Percentiles rank a stretch among this genome's conserved stretches.
These are phyloP conservation scores for Aelia acuminata DNA, from an alignment of 2,888 invertebrate species.

Conservation along the genomic window DNA sequence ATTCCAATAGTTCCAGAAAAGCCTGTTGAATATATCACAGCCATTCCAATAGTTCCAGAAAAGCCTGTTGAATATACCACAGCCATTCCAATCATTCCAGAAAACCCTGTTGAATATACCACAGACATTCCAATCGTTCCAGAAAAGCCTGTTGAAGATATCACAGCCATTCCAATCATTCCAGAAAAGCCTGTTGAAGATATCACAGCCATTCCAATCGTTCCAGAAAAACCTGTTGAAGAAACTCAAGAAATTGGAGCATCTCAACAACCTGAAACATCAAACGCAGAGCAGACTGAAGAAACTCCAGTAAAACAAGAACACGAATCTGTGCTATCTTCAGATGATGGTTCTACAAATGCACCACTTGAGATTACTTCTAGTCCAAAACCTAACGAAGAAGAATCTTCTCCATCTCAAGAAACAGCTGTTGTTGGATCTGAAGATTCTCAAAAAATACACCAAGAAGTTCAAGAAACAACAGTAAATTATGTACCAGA, in stretches of 20 bases:
- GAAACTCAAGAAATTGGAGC: slow-evolving; percentile 8
- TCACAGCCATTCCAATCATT: slow-evolving; percentile 16
- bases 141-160: slow-evolving; percentile 11
- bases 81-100: too few species aligned
- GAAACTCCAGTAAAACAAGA: slow-evolving; percentile 17
- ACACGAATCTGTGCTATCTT: neutral
- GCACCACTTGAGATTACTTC: slow-evolving; percentile 6
- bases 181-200: slow-evolving; percentile 24
- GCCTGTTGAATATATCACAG: too few species aligned
- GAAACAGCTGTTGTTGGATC: slow-evolving; percentile 38
- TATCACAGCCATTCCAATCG: neutral
- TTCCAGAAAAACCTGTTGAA: neutral
- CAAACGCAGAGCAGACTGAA: slow-evolving; percentile 21
- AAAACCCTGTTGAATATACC: slow-evolving; percentile 35
- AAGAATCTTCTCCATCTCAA: slow-evolving; percentile 14
- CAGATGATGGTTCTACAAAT: slow-evolving; percentile 7
- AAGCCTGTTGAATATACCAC: too few species aligned
- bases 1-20: too few species aligned
- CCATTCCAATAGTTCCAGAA: too few species aligned
- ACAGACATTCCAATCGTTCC: slow-evolving; percentile 20
- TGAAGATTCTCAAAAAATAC: slow-evolving; percentile 62
- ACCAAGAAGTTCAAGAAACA: slow-evolving; percentile 28
- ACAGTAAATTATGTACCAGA: slow-evolving; percentile 7
- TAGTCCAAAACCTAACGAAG: slow-evolving; percentile 1
- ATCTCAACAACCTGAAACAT: slow-evolving; percentile 48